Evolutionary conservation across 1,140 invertebrate genomes (phyloP).

Genomic region (Helicoverpa zea): DNA sequence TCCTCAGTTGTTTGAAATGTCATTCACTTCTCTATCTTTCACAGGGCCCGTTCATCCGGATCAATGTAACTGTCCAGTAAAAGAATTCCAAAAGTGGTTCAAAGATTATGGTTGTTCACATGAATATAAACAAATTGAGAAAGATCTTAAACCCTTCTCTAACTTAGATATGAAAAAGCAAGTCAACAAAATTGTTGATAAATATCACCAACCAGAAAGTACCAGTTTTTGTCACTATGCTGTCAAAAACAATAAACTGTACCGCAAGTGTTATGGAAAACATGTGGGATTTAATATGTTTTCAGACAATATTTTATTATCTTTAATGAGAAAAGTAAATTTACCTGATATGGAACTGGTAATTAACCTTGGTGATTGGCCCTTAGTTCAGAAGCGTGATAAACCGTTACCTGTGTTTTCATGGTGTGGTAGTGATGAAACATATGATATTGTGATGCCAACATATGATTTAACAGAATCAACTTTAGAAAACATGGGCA

Average conservation of each 20-base stretch:
- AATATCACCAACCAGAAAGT: conserved; percentile 91
- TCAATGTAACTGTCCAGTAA: conserved; percentile 94
- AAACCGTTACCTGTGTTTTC: conserved; percentile 95
- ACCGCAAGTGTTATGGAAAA: conserved; percentile 96
- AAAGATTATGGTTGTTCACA: conserved; percentile 89
- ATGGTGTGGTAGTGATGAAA: conserved; percentile 97
- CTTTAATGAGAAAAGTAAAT: conserved; percentile 93
- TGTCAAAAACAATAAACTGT: conserved; percentile 94
- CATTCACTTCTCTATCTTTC: conserved; percentile 61
- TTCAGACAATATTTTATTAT: conserved; percentile 95
- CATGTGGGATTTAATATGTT: conserved; percentile 99
- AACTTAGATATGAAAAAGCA: conserved; percentile 91
- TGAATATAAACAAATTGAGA: conserved; percentile 90
- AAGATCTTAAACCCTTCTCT: conserved; percentile 91
- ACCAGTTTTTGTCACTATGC: conserved; percentile 97
- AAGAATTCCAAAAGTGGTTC: conserved; percentile 90
- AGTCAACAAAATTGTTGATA: conserved; percentile 88
- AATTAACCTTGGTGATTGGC: conserved; percentile 98
- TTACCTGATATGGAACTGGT: conserved; percentile 97
- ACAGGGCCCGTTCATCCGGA: conserved; percentile 92
- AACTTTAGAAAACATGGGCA: conserved; percentile 96
- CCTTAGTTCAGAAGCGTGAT: conserved; percentile 88
- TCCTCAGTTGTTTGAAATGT: background rate
- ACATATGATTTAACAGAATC: conserved; percentile 98
- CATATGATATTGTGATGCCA: conserved; percentile 96